Conservation (phyloP, 2,888 invertebrate genomes). For the Eristalinus sepulchralis region DNA sequence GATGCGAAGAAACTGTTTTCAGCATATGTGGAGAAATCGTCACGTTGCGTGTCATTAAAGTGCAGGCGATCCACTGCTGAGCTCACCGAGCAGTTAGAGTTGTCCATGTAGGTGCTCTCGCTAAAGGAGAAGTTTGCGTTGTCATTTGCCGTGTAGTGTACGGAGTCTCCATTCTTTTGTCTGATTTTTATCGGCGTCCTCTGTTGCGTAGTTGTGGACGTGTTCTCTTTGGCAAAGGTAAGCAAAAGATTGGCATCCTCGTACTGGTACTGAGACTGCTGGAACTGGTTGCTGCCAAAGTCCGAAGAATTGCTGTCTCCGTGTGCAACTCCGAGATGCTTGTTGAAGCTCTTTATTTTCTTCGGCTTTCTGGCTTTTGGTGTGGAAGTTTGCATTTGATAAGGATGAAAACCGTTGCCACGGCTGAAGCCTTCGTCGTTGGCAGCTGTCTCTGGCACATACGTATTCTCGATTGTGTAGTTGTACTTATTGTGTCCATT, state of each 20-base stretch:
- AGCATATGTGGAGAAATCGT: slow-evolving; percentile 80
- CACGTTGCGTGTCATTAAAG: slow-evolving; percentile 75
- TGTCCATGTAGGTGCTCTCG: slow-evolving; percentile 77
- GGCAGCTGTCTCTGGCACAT: slow-evolving; percentile 72
- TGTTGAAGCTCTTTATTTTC: slow-evolving; percentile 72
- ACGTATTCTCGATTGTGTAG: slow-evolving; percentile 78
- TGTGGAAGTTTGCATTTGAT: slow-evolving; percentile 78
- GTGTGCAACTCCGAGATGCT: slow-evolving; percentile 73
- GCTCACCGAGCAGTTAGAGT: slow-evolving; percentile 78
- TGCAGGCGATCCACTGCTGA: slow-evolving; percentile 77
- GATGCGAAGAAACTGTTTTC: slow-evolving; percentile 81
- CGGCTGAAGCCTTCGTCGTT: slow-evolving; percentile 70
- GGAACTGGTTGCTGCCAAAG: slow-evolving; percentile 29
- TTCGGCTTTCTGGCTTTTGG: slow-evolving; percentile 76
- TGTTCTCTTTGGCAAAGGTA: slow-evolving; percentile 73
- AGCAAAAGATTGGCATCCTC: slow-evolving; percentile 73
- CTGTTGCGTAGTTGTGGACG: slow-evolving; percentile 70
- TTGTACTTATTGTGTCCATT: slow-evolving; percentile 78
- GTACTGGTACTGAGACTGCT: slow-evolving; percentile 71
- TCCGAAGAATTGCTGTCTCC: slow-evolving; percentile 78
- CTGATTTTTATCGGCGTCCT: slow-evolving; percentile 58
- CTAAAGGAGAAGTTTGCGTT: slow-evolving; percentile 79
- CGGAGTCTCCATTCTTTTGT: slow-evolving; percentile 64
- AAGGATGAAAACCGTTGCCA: slow-evolving; percentile 78
- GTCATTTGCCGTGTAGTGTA: slow-evolving; percentile 77